These are phyloP conservation scores for Thomomys bottae DNA, from an alignment of 2,113 vertebrate genomes.

Conservation along the genomic window DNA sequence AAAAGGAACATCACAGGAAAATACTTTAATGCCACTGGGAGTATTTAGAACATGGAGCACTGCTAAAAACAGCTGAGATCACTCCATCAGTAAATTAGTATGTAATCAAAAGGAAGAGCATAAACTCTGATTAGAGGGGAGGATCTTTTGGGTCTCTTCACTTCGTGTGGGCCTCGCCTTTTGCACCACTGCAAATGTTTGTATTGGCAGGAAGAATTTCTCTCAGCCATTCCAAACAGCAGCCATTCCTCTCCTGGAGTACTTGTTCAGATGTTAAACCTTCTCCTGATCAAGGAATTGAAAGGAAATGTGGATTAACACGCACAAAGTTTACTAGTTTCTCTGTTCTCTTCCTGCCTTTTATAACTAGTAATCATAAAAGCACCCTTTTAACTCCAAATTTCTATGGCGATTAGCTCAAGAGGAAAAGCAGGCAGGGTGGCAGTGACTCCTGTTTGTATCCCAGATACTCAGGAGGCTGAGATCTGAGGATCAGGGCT, in stretches of 20 bases:
- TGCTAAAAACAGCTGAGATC: not conserved
- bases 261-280: slow-evolving; percentile 64
- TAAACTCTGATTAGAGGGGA: slow-evolving; percentile 11
- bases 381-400: slow-evolving; percentile 51
- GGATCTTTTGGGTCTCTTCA: not conserved
- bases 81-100: slow-evolving; percentile 9
- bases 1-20: slow-evolving; percentile 16
- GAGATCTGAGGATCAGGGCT: no score
- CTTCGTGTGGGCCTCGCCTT: slow-evolving; percentile 55
- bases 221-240: slow-evolving; percentile 62
- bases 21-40: not conserved
- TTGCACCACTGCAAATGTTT: slow-evolving; percentile 50
- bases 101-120: slow-evolving; percentile 38
- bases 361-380: slow-evolving; percentile 45
- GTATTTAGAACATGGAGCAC: slow-evolving; percentile 23
- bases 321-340: slow-evolving; percentile 58
- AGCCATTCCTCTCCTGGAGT: slow-evolving; percentile 73
- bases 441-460: no score
- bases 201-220: slow-evolving; percentile 72
- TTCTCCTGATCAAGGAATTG: slow-evolving; percentile 72
- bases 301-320: slow-evolving; percentile 79
- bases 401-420: slow-evolving; percentile 49
- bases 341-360: slow-evolving; percentile 3
- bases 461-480: no score
- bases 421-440: slow-evolving; percentile 55